Evolutionary conservation across 1,140 invertebrate species (phyloP).

Genomic region (Mizuhopecten yessoensis): DNA sequence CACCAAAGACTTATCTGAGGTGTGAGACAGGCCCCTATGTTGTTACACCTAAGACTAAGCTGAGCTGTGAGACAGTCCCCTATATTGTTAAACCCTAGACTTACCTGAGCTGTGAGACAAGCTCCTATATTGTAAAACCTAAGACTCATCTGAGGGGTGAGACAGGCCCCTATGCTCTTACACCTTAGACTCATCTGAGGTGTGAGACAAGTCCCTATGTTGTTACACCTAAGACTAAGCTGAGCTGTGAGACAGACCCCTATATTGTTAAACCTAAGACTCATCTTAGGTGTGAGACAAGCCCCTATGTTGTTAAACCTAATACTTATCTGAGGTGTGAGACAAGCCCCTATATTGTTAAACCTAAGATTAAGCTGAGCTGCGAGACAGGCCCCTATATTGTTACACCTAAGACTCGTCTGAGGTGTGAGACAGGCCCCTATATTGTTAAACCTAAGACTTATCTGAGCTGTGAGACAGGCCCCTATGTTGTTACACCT

Average conservation of each 20-base stretch:
- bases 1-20: constrained; percentile 77
- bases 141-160: constrained; percentile 74
- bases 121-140: not conserved
- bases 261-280: not conserved
- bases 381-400: constrained; percentile 72
- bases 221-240: too few relatives aligned
- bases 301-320: too few relatives aligned
- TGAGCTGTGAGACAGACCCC: not conserved
- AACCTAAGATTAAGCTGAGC: constrained; percentile 70
- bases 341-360: constrained; percentile 53
- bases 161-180: constrained; percentile 67
- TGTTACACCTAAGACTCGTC: too few relatives aligned
- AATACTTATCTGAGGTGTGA: constrained; percentile 74
- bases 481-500: not conserved
- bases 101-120: constrained; percentile 77
- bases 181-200: too few relatives aligned
- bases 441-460: too few relatives aligned
- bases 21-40: constrained; percentile 67
- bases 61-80: too few relatives aligned
- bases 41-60: not conserved
- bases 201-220: too few relatives aligned
- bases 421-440: too few relatives aligned
- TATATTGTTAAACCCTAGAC: not conserved
- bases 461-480: not conserved
- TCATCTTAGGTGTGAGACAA: not conserved